Evolutionary conservation across 2,888 invertebrate genomes (phyloP).

Genomic region (Panopea generosa): DNA sequence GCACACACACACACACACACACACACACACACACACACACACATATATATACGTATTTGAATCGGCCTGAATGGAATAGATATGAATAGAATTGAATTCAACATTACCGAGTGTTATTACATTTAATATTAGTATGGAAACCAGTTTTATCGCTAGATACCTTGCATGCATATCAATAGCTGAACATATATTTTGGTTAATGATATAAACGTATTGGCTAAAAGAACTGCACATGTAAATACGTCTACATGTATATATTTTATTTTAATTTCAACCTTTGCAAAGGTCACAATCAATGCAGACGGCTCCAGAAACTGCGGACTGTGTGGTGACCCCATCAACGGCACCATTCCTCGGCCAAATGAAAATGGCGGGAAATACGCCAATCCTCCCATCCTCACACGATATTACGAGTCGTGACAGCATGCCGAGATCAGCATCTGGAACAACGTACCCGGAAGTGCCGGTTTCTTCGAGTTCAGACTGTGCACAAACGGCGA

Average conservation of each 20-base stretch:
- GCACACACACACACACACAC: too few species aligned
- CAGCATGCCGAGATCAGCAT: conserved; percentile 45
- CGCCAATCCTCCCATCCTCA: conserved; percentile 46
- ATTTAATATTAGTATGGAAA: too few species aligned
- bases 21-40: too few species aligned
- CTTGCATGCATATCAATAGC: too few species aligned
- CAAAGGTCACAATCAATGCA: conserved; percentile 45
- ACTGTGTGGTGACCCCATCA: conserved; percentile 60
- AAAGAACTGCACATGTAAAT: not conserved
- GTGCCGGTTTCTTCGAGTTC: conserved; percentile 57
- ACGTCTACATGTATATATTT: not conserved
- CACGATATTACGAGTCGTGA: conserved; percentile 50
- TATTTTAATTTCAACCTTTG: not conserved
- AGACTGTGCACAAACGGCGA: conserved; percentile 47
- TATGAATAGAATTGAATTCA: too few species aligned
- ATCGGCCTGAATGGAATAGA: too few species aligned
- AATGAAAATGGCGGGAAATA: conserved; percentile 66
- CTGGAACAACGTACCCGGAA: conserved; percentile 54
- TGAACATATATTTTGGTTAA: not conserved
- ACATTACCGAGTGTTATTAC: too few species aligned
- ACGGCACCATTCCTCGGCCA: conserved; percentile 37
- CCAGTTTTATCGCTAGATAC: too few species aligned
- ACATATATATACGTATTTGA: too few species aligned
- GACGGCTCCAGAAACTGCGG: conserved; percentile 63
- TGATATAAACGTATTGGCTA: not conserved